Percentiles rank a stretch among this genome's conserved stretches.
Evolutionary conservation across 2,113 vertebrate species (phyloP).

Genomic region (Asarcornis scutulata): DNA sequence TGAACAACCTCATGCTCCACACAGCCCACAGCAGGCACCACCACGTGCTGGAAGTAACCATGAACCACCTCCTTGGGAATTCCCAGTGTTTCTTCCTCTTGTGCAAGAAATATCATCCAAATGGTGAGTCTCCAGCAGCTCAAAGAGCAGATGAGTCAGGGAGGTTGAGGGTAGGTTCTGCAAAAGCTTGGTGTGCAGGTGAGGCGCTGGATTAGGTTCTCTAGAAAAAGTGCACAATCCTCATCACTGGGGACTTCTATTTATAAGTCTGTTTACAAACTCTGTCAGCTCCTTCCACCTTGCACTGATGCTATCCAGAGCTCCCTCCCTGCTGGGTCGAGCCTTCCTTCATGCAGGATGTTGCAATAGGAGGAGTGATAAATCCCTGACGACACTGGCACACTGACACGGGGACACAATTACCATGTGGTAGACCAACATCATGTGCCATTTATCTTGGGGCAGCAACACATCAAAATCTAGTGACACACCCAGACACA

Average conservation of each 20-base stretch:
- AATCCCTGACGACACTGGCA: not conserved
- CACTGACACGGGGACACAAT: not conserved
- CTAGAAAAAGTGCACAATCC: too few relatives aligned
- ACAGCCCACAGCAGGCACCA: not conserved
- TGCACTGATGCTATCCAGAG: not conserved
- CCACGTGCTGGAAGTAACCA: not conserved
- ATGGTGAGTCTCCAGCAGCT: not conserved
- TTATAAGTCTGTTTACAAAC: not conserved
- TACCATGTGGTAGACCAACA: not conserved
- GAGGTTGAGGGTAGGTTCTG: too few relatives aligned
- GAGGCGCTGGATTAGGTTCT: too few relatives aligned
- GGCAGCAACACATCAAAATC: not conserved
- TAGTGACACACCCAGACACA: not conserved
- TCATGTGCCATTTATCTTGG: not conserved
- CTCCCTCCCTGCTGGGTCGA: not conserved
- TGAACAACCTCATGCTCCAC: too few relatives aligned
- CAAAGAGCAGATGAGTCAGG: not conserved
- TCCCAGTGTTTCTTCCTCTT: not conserved
- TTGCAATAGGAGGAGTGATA: not conserved
- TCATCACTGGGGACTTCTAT: too few relatives aligned
- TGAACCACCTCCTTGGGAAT: not conserved
- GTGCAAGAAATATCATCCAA: not conserved
- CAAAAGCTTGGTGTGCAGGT: too few relatives aligned
- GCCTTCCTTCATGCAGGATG: not conserved
- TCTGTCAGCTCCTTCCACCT: not conserved